These are phyloP conservation scores for Synergus umbraculus DNA, from an alignment of 2,888 invertebrate species.

Conservation along the genomic window DNA sequence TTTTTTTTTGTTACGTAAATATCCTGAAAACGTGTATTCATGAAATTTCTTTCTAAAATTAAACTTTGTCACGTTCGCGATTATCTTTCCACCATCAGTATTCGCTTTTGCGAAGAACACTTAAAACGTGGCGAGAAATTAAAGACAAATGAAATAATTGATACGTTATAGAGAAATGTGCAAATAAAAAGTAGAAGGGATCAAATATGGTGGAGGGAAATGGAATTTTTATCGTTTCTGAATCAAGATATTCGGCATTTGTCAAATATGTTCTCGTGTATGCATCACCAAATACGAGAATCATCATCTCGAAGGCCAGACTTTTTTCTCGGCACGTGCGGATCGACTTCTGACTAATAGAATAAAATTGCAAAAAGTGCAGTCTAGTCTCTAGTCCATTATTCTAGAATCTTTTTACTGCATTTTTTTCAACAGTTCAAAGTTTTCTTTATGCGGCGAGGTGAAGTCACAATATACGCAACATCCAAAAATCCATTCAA, in stretches of 20 bases:
- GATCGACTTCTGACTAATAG: constrained; percentile 13
- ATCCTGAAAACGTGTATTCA: constrained; percentile 14
- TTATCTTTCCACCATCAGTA: constrained; percentile 22
- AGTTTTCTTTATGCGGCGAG: constrained; percentile 4
- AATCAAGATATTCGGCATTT: neutral
- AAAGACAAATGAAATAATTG: neutral
- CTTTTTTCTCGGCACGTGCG: constrained; percentile 27
- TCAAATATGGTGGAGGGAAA: neutral
- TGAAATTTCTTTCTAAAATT: constrained; percentile 22
- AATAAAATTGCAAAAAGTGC: constrained; percentile 15
- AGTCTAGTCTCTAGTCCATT: constrained; percentile 21
- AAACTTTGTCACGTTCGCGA: constrained; percentile 22
- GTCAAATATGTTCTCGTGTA: neutral
- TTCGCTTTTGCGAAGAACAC: neutral
- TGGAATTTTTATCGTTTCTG: neutral
- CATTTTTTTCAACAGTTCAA: constrained; percentile 3
- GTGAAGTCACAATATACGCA: neutral
- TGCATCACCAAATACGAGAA: constrained; percentile 9
- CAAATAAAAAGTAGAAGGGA: no score
- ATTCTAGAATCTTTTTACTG: neutral
- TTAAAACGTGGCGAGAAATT: neutral
- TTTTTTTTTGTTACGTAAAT: neutral
- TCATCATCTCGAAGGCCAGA: constrained; percentile 18
- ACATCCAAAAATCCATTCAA: neutral
- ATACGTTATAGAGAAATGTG: neutral